A percentile compares a stretch with the other conserved stretches of the same genome.
These are phyloP conservation scores for Drosophila malerkotliana DNA, from an alignment of 1,140 invertebrate genomes.

Conservation along the genomic window DNA sequence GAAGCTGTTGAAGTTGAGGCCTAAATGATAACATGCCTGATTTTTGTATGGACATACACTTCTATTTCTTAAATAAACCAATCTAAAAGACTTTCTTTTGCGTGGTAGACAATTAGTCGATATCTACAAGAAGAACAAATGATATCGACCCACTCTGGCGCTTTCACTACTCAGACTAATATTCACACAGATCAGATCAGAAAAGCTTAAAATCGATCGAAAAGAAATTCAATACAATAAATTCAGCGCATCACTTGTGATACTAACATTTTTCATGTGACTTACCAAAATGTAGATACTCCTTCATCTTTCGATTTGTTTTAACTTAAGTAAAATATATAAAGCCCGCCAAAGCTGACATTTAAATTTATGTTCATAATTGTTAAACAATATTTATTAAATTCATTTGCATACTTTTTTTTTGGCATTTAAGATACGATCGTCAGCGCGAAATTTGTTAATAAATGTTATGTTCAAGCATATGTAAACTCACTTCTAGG, in stretches of 20 bases:
- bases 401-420: conserved; percentile 34
- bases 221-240: conserved; percentile 18
- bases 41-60: conserved; percentile 81
- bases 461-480: conserved; percentile 44
- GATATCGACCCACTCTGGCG: conserved; percentile 64
- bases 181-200: conserved; percentile 32
- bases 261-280: conserved; percentile 58
- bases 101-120: conserved; percentile 69
- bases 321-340: conserved; percentile 26
- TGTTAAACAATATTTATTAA: conserved; percentile 29
- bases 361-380: conserved; percentile 20
- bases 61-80: conserved; percentile 74
- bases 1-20: conserved; percentile 84
- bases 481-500: conserved; percentile 46
- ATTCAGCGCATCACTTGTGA: conserved; percentile 58
- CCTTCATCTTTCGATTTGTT: conserved; percentile 43
- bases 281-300: conserved; percentile 44
- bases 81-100: conserved; percentile 71
- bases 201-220: conserved; percentile 15
- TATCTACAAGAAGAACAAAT: conserved; percentile 64
- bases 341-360: conserved; percentile 22
- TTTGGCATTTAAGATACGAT: conserved; percentile 49
- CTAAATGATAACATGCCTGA: conserved; percentile 83
- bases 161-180: conserved; percentile 66
- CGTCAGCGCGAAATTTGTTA: conserved; percentile 34